Evolutionary conservation across 2,113 vertebrate species (phyloP), one percentile per base, ranked within the genome.

Genomic region (Jacana jacana): DNA sequence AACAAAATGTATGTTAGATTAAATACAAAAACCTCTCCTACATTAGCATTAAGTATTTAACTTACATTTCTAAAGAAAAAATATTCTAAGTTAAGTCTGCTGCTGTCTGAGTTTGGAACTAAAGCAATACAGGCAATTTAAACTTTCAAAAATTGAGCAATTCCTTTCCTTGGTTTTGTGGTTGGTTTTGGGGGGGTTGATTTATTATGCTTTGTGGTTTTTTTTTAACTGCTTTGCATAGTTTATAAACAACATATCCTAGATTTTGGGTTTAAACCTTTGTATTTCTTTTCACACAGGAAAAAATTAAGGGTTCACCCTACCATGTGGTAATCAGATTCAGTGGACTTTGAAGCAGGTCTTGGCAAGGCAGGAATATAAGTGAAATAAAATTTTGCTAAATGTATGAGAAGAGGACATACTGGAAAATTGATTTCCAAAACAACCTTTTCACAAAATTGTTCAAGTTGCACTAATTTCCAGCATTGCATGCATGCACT

Each of bases 1-100:
- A 95, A 92, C 86, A 95, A 96, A 95, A 94, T 81, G 49, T 33
- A 57, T 91, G 96, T 94, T 95, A 92, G 93, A 92, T 94, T 91
- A 89, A 96, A 92, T 91, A 91, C 69, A 81, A 94, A 83, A 87
- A 30, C 1, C 31, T 39, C 35, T 84, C 60, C 79, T 83, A 91
- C 58, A 65, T 91, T 89, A 91, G 31, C 76, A 89, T 70, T 90
- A 92, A 95, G 88, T 54, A 78, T 88, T 80, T 87, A 61, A 84
- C 78, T 93, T 96, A 48, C 84, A 78, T 31, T 85, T 35, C 51
- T 70, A 63, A 71, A 75, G 39, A 30, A 86, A 90, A 88, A 85
- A 31, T 48, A 7, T 70, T 92, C 58, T 64, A 30, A 69, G 39
- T 58, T 79, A 87, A 79, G 30, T 48, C 64, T 91, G 44, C 46